phyloP scores from a whole-genome alignment of 2,888 invertebrate species.

The Mythimna impura region DNA sequence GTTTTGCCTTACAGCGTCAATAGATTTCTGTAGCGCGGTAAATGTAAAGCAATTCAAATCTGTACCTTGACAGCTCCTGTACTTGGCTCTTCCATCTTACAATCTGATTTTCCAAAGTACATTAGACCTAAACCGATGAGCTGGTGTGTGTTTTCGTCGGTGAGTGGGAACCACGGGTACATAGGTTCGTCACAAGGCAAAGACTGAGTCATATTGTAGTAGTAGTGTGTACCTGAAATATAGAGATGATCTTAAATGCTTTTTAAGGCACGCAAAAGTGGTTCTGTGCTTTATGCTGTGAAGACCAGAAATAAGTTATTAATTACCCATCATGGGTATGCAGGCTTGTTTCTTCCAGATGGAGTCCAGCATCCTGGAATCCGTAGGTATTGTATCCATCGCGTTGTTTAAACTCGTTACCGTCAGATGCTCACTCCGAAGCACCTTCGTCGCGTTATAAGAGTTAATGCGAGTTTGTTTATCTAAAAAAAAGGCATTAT shows the following conservation, averaged over 20 bases:
- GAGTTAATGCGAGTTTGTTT: not conserved
- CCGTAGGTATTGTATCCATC: not conserved
- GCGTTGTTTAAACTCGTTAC: not conserved
- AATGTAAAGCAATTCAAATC: not conserved
- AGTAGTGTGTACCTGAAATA: not conserved
- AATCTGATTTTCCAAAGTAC: not conserved
- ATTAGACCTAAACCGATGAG: not conserved
- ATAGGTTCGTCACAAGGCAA: not conserved
- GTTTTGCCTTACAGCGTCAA: not conserved
- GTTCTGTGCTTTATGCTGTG: not conserved
- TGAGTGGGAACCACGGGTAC: not conserved
- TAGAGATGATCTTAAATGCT: not conserved
- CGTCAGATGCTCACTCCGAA: accelerated
- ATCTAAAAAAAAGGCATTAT: slow-evolving; percentile 13
- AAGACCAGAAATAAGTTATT: not conserved
- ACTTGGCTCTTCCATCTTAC: not conserved
- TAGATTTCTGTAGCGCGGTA: not conserved
- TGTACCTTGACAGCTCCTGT: not conserved
- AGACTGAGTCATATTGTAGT: not conserved
- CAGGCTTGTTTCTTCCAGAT: not conserved
- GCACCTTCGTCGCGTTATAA: accelerated
- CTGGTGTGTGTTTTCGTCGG: not conserved
- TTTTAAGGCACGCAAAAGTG: no score
- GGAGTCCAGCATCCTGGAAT: not conserved
- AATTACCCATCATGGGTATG: slow-evolving; percentile 5